Evolutionary conservation across 2,113 vertebrate species (phyloP).

Genomic region (Oncorhynchus gorbuscha): DNA sequence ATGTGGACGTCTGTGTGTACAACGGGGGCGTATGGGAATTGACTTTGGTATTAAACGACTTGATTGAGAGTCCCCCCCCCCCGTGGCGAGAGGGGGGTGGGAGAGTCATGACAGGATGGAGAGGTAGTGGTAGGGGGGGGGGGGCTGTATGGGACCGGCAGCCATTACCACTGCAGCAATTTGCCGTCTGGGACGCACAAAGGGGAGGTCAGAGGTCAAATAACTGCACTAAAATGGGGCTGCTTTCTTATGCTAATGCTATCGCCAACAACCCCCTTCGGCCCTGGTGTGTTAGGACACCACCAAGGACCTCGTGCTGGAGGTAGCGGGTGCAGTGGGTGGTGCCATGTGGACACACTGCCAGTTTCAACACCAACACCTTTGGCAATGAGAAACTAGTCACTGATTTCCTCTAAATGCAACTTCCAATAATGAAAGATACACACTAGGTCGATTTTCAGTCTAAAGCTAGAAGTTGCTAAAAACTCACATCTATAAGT

Average conservation of each 20-base stretch:
- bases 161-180: constrained; percentile 72
- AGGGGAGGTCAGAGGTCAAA: constrained; percentile 82
- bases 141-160: constrained; percentile 15
- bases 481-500: neutral
- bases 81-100: constrained; percentile 20
- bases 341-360: constrained; percentile 12
- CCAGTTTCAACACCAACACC: neutral
- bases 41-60: constrained; percentile 65
- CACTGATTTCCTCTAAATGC: neutral
- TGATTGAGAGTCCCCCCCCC: constrained; percentile 52
- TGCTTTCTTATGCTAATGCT: constrained; percentile 86
- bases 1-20: constrained; percentile 15
- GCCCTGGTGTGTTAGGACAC: constrained; percentile 17
- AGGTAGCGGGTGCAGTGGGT: neutral
- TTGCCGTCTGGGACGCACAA: constrained; percentile 80
- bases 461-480: neutral
- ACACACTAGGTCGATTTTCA: neutral
- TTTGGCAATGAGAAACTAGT: neutral
- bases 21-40: constrained; percentile 23
- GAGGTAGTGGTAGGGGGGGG: constrained; percentile 16
- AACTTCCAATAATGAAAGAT: neutral
- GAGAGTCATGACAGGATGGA: neutral
- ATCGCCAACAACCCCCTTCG: constrained; percentile 40
- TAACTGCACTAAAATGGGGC: constrained; percentile 78
- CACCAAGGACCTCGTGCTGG: neutral